phyloP scores from a whole-genome alignment of 2,888 invertebrate genomes.

The Linnaemya tessellans region DNA sequence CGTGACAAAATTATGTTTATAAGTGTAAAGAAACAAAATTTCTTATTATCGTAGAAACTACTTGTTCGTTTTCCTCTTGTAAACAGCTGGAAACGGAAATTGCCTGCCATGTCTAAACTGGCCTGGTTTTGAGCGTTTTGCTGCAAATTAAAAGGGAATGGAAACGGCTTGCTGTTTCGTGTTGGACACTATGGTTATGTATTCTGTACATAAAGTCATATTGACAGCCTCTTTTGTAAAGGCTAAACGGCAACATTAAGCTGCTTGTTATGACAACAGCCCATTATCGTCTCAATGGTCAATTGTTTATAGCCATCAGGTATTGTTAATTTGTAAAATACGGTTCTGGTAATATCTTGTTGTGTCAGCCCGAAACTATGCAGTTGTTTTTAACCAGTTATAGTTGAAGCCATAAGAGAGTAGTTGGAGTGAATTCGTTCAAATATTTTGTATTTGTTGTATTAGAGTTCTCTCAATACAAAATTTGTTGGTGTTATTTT shows the following conservation, averaged over 20 bases:
- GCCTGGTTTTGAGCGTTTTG: conserved; percentile 2
- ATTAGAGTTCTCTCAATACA: no score
- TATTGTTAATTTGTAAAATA: conserved; percentile 5
- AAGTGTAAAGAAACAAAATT: not conserved
- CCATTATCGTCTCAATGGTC: conserved; percentile 20
- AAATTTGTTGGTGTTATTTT: no score
- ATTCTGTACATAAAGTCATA: not conserved
- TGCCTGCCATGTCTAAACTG: conserved; percentile 43
- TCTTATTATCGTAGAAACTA: not conserved
- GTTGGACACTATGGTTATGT: not conserved
- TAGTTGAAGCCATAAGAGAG: no score
- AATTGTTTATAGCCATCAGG: not conserved
- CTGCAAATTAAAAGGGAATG: conserved; percentile 44
- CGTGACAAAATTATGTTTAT: not conserved
- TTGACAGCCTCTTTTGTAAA: not conserved
- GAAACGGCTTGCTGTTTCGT: conserved; percentile 7
- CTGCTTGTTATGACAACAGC: conserved; percentile 23
- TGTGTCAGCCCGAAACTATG: conserved; percentile 8
- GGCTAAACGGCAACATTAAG: not conserved
- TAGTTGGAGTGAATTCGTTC: no score
- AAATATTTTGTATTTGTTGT: no score
- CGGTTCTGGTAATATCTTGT: not conserved
- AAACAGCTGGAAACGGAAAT: conserved; percentile 29
- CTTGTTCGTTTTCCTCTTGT: not conserved
- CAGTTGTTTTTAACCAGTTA: no score